Percentiles rank a stretch among this genome's conserved stretches.
These are phyloP conservation scores for Pinctada fucata DNA, from an alignment of 2,888 invertebrate species.

Conservation along the genomic window DNA sequence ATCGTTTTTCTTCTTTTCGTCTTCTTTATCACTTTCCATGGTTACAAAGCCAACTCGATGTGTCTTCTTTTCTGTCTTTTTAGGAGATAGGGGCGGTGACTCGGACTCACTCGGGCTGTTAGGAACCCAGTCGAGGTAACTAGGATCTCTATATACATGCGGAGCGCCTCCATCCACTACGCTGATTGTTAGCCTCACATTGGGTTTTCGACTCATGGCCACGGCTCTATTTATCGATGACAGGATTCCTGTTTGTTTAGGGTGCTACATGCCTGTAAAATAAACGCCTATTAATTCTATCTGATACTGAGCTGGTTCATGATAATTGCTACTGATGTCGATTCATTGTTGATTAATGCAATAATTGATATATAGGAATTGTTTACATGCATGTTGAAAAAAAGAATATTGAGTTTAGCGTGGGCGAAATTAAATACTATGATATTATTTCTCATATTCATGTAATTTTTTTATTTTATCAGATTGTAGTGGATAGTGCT, in stretches of 20 bases:
- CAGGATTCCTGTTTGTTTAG: background rate
- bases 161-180: conserved; percentile 30
- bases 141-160: conserved; percentile 21
- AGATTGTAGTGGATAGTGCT: no score
- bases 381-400: no score
- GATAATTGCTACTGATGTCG: no score
- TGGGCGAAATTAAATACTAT: no score
- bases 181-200: conserved; percentile 37
- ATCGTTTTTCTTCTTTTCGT: conserved; percentile 41
- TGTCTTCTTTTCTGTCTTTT: conserved; percentile 50
- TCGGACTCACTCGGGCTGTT: conserved; percentile 45
- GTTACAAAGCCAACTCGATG: conserved; percentile 62
- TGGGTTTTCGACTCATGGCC: conserved; percentile 38
- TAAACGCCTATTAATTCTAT: background rate
- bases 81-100: conserved; percentile 43
- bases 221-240: conserved; percentile 2
- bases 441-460: no score
- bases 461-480: no score
- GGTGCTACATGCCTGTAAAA: background rate
- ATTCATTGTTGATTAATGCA: no score
- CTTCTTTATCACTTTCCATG: conserved; percentile 46
- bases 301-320: no score
- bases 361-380: no score
- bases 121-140: conserved; percentile 26
- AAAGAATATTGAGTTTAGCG: no score